Evolutionary conservation across 2,797 vertebrate species (phyloP).

Genomic region (Sebastes nivosus): DNA sequence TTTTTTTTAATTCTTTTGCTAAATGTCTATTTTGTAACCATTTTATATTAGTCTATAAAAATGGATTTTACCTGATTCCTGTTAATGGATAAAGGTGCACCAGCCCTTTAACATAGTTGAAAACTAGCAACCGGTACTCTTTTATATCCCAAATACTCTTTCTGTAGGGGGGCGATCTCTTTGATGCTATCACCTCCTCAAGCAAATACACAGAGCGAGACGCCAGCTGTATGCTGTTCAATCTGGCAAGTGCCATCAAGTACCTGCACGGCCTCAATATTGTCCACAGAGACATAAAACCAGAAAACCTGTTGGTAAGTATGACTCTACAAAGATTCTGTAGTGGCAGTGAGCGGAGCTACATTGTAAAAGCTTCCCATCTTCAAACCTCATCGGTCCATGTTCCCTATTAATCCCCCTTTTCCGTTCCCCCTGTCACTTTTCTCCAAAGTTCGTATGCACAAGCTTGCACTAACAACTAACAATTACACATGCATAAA

Average conservation of each 20-base stretch:
- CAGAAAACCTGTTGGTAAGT: slow-evolving; percentile 96
- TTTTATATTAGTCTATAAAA: background rate
- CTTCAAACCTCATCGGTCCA: background rate
- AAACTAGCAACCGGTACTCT: background rate
- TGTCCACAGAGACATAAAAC: slow-evolving; percentile 98
- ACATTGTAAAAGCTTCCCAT: background rate
- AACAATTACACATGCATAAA: background rate
- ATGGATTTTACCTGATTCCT: background rate
- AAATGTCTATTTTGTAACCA: background rate
- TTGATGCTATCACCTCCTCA: slow-evolving; percentile 96
- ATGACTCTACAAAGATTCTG: background rate
- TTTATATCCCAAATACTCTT: slow-evolving; percentile 16
- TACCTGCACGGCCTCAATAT: slow-evolving; percentile 96
- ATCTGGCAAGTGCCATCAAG: slow-evolving; percentile 95
- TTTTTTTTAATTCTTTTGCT: fast-evolving
- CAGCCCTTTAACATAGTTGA: background rate
- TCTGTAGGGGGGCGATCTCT: slow-evolving; percentile 94
- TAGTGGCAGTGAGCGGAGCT: background rate
- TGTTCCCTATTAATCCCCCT: background rate
- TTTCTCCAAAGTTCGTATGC: background rate
- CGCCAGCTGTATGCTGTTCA: slow-evolving; percentile 96
- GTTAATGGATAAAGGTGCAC: background rate
- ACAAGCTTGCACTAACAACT: background rate
- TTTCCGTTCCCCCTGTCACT: background rate
- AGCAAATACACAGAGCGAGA: slow-evolving; percentile 97